phyloP scores from a whole-genome alignment of 2,113 vertebrate species.

The Lates calcarifer region DNA sequence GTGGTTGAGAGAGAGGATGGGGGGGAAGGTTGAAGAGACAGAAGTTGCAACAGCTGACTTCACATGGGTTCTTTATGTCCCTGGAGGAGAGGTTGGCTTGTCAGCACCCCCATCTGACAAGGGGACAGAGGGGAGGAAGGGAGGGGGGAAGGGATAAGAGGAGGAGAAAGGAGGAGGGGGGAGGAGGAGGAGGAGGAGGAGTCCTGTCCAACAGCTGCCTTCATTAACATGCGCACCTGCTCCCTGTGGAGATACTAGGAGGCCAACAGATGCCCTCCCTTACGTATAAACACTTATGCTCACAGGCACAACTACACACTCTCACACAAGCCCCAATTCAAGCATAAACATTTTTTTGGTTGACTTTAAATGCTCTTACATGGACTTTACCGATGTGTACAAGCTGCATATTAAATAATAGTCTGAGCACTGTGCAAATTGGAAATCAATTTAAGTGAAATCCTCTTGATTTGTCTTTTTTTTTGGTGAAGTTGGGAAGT shows the following conservation, averaged over 20 bases:
- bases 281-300: slow-evolving; percentile 57
- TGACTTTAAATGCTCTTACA: slow-evolving; percentile 41
- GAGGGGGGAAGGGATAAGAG: slow-evolving; percentile 12
- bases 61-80: slow-evolving; percentile 79
- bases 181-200: slow-evolving; percentile 63
- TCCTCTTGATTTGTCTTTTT: not conserved
- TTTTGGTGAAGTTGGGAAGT: not conserved
- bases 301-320: slow-evolving; percentile 50
- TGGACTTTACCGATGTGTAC: not conserved
- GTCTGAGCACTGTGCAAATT: not conserved
- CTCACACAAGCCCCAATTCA: slow-evolving; percentile 69
- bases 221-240: slow-evolving; percentile 95
- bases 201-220: slow-evolving; percentile 87
- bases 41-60: slow-evolving; percentile 84
- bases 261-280: slow-evolving; percentile 83
- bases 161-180: slow-evolving; percentile 52
- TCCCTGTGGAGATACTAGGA: slow-evolving; percentile 88
- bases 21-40: slow-evolving; percentile 55
- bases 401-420: slow-evolving; percentile 13
- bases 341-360: slow-evolving; percentile 71
- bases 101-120: slow-evolving; percentile 74
- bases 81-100: slow-evolving; percentile 74
- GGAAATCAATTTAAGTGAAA: not conserved
- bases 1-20: slow-evolving; percentile 11
- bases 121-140: slow-evolving; percentile 66